phyloP scores from a whole-genome alignment of 2,113 vertebrate genomes.

The Ceuthmochares aereus region DNA sequence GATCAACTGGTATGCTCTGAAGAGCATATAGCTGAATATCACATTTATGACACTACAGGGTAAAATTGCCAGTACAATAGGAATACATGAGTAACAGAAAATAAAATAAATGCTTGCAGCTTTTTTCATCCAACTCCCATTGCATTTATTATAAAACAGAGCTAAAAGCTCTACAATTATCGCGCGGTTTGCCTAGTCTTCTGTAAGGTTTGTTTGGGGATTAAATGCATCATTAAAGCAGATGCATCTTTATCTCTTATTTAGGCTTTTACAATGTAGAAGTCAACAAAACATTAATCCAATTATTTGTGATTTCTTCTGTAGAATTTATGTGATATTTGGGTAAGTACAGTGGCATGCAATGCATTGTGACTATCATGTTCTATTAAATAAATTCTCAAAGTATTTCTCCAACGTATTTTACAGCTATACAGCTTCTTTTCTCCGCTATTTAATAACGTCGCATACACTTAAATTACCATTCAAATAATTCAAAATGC shows the following conservation, averaged over 20 bases:
- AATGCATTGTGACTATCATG: neutral
- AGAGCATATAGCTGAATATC: neutral
- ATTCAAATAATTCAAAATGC: neutral
- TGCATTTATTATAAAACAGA: neutral
- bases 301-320: constrained; percentile 22
- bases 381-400: neutral
- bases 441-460: neutral
- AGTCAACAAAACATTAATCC: neutral
- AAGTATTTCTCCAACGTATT: constrained; percentile 46
- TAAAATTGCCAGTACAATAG: constrained; percentile 1
- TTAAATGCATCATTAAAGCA: constrained; percentile 35
- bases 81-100: neutral
- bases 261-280: neutral
- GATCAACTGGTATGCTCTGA: neutral
- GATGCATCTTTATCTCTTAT: constrained; percentile 22
- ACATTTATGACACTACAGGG: neutral
- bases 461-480: neutral
- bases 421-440: neutral
- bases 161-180: constrained; percentile 30
- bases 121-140: neutral
- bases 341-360: neutral
- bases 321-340: neutral
- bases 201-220: constrained; percentile 11
- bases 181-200: neutral
- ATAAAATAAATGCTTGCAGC: neutral